These are phyloP conservation scores for Gymnarchus niloticus DNA, from an alignment of 2,113 vertebrate species.

Conservation along the genomic window DNA sequence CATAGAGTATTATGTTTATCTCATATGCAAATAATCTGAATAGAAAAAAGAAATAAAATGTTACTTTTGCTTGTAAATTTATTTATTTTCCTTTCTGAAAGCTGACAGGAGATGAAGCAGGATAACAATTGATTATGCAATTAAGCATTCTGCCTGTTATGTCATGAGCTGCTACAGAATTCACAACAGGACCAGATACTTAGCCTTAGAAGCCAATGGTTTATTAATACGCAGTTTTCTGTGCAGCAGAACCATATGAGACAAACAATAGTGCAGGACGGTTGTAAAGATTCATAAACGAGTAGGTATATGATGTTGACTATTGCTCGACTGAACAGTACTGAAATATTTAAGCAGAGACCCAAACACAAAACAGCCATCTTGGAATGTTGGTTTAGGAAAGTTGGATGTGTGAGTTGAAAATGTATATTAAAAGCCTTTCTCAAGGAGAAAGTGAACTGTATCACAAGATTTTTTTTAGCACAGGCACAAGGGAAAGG, in stretches of 20 bases:
- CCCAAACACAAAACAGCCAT: background rate
- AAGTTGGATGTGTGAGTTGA: slow-evolving; percentile 11
- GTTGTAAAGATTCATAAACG: background rate
- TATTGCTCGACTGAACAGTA: background rate
- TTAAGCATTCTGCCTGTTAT: background rate
- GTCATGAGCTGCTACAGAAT: slow-evolving; percentile 15
- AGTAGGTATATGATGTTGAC: background rate
- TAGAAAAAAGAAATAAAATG: background rate
- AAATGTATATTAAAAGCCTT: background rate
- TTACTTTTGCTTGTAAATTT: background rate
- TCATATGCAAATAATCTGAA: background rate
- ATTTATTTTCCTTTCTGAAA: background rate
- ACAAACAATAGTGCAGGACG: background rate
- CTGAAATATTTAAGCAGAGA: background rate
- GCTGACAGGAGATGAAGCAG: background rate
- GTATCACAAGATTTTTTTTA: background rate
- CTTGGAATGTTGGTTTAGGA: background rate
- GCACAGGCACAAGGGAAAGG: background rate
- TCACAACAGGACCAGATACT: slow-evolving; percentile 11
- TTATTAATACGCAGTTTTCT: background rate
- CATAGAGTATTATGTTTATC: background rate
- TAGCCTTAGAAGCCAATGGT: background rate
- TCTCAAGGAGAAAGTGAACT: background rate
- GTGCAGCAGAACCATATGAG: background rate
- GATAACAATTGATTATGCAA: background rate